Conservation (phyloP, 1,140 invertebrate genomes). For the Neocloeon triangulifer region DNA sequence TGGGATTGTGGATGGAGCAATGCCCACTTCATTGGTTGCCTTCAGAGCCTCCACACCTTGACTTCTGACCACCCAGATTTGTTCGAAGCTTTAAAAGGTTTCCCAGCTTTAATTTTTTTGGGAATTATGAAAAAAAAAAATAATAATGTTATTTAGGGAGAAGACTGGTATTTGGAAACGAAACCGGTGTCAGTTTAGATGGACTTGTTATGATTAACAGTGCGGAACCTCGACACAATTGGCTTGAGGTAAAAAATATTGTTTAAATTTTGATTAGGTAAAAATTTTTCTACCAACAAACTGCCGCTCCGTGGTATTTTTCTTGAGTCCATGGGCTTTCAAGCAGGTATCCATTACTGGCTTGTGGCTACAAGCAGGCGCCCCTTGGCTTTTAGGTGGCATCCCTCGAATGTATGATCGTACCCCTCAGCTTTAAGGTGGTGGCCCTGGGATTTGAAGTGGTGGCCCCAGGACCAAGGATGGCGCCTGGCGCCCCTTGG, state of each 20-base stretch:
- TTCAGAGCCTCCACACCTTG: conserved; percentile 50
- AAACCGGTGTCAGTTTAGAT: conserved; percentile 70
- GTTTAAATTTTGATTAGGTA: too few species aligned
- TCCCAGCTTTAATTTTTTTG: neutral
- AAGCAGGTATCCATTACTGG: too few species aligned
- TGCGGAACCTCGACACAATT: conserved; percentile 73
- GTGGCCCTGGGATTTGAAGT: too few species aligned
- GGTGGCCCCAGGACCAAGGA: too few species aligned
- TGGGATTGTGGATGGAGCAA: conserved; percentile 78
- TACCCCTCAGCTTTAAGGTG: too few species aligned
- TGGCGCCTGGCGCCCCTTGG: too few species aligned
- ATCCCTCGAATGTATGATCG: too few species aligned
- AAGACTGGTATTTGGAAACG: conserved; percentile 59
- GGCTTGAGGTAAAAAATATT: conserved; percentile 76
- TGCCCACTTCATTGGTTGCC: conserved; percentile 59
- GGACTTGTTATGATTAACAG: conserved; percentile 72
- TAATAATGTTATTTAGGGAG: conserved; percentile 23
- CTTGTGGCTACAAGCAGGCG: too few species aligned
- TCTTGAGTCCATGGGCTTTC: too few species aligned
- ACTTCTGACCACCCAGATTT: conserved; percentile 40
- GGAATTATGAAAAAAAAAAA: neutral
- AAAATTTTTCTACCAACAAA: too few species aligned
- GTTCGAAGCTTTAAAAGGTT: conserved; percentile 38
- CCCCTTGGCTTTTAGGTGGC: too few species aligned
- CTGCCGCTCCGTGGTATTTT: too few species aligned